Conservation (phyloP, 2,797 vertebrate species). For the Coilia nasus region DNA sequence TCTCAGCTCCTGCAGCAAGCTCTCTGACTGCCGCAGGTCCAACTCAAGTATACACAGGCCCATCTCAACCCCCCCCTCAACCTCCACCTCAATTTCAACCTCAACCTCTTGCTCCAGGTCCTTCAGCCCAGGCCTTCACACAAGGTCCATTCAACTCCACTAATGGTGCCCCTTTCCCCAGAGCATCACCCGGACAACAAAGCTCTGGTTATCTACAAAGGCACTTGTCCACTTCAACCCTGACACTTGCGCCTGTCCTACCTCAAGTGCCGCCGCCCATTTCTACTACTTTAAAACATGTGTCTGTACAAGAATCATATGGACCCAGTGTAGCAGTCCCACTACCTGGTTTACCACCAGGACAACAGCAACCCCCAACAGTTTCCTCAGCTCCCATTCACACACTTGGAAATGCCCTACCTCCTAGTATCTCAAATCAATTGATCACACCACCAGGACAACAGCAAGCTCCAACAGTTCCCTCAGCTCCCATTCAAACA, state of each 20-base stretch:
- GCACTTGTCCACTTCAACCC: conserved; percentile 18
- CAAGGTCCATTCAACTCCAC: neutral
- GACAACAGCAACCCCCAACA: conserved; percentile 53
- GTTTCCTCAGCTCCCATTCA: neutral
- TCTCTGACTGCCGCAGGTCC: neutral
- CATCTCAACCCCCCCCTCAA: neutral
- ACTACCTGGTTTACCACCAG: conserved; percentile 46
- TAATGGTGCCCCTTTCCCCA: neutral
- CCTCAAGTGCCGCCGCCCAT: neutral
- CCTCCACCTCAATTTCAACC: neutral
- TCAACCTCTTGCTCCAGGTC: neutral
- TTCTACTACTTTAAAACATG: neutral
- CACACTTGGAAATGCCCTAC: neutral
- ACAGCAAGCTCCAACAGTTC: conserved; percentile 46
- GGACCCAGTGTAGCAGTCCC: conserved; percentile 24
- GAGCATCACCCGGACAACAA: neutral
- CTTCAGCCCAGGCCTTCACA: neutral
- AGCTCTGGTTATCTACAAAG: neutral
- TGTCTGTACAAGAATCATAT: neutral
- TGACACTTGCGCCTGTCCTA: neutral
- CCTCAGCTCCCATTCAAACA: neutral
- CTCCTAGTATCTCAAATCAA: conserved; percentile 5
- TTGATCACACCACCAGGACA: conserved; percentile 44
- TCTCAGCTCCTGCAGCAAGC: neutral
- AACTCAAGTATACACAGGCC: neutral